These are phyloP conservation scores for Aegithalos caudatus DNA, from an alignment of 2,113 vertebrate genomes.

Conservation along the genomic window DNA sequence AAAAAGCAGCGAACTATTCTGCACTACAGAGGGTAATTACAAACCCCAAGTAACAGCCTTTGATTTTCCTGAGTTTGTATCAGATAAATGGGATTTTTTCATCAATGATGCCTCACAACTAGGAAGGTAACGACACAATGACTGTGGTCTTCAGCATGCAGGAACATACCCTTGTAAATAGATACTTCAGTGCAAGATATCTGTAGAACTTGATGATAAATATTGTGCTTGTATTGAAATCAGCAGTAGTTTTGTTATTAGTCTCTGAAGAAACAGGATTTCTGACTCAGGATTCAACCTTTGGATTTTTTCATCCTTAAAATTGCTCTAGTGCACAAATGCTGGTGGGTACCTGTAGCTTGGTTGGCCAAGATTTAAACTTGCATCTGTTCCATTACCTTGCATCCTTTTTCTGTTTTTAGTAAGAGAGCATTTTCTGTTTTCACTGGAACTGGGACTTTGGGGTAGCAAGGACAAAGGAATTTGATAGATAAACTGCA, in stretches of 20 bases:
- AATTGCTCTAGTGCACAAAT: not conserved
- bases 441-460: not conserved
- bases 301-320: not conserved
- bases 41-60: not conserved
- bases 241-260: not conserved
- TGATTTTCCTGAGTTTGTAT: not conserved
- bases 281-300: not conserved
- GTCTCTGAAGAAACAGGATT: not conserved
- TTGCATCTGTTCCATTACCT: not conserved
- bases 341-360: not conserved
- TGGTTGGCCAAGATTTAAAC: not conserved
- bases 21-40: not conserved
- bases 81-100: not conserved
- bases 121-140: not conserved
- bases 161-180: not conserved
- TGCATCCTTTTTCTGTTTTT: not conserved
- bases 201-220: not conserved
- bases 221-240: not conserved
- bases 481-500: not conserved
- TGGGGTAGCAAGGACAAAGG: not conserved
- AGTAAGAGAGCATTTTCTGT: not conserved
- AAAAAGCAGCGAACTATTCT: not conserved
- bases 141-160: not conserved
- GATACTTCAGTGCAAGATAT: not conserved
- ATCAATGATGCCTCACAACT: not conserved